phyloP scores from a whole-genome alignment of 1,140 invertebrate species.

The Galleria mellonella region DNA sequence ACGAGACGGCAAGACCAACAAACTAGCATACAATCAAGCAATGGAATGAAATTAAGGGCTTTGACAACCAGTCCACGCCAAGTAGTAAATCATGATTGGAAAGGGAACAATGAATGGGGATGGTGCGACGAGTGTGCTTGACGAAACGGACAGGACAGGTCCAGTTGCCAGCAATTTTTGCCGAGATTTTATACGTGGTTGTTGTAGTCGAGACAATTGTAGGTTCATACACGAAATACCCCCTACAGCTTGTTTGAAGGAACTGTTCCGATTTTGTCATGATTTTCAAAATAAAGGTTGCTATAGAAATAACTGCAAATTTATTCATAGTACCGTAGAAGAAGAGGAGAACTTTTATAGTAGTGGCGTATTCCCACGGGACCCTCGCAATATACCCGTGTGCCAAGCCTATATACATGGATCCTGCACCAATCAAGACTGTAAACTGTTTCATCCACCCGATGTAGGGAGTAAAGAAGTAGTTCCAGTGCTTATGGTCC shows the following conservation, averaged over 20 bases:
- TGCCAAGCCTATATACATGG: slow-evolving; percentile 48
- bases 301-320: slow-evolving; percentile 57
- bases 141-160: slow-evolving; percentile 32
- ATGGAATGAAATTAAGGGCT: not conserved
- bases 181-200: slow-evolving; percentile 55
- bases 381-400: slow-evolving; percentile 26
- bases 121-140: slow-evolving; percentile 29
- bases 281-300: slow-evolving; percentile 68
- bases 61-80: not conserved
- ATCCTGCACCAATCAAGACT: slow-evolving; percentile 46
- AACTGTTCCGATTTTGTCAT: slow-evolving; percentile 61
- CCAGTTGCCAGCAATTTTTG: slow-evolving; percentile 39
- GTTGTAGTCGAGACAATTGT: slow-evolving; percentile 53
- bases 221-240: slow-evolving; percentile 55
- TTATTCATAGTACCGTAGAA: slow-evolving; percentile 49
- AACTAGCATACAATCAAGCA: no score
- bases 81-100: slow-evolving; percentile 22
- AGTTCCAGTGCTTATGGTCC: slow-evolving; percentile 22
- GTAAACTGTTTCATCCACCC: slow-evolving; percentile 40
- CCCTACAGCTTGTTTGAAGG: slow-evolving; percentile 44
- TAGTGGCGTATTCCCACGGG: slow-evolving; percentile 46
- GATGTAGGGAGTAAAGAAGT: slow-evolving; percentile 35
- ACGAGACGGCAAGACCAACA: no score
- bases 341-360: slow-evolving; percentile 55
- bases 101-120: slow-evolving; percentile 17